Evolutionary conservation across 2,888 invertebrate species (phyloP).

Genomic region (Caenorhabditis afra): DNA sequence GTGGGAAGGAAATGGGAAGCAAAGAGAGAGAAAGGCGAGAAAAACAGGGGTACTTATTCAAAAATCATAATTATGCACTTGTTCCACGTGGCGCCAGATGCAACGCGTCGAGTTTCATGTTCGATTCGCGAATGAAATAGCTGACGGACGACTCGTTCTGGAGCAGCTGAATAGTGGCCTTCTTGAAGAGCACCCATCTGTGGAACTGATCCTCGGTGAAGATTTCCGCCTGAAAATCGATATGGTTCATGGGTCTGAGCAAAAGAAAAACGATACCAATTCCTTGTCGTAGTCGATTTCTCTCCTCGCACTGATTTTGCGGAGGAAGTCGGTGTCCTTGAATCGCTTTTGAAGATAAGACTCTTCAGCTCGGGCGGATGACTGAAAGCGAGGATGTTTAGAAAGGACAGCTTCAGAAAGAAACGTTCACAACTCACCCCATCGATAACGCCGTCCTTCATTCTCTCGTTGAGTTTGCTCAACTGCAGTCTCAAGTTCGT

Average conservation of each 20-base stretch:
- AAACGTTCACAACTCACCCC: conserved; percentile 49
- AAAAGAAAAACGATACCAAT: conserved; percentile 50
- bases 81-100: conserved; percentile 59
- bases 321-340: conserved; percentile 60
- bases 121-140: conserved; percentile 62
- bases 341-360: conserved; percentile 58
- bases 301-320: conserved; percentile 57
- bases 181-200: conserved; percentile 53
- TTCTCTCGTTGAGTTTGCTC: conserved; percentile 62
- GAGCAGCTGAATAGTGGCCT: conserved; percentile 48
- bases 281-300: conserved; percentile 62
- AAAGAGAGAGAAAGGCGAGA: too few species aligned
- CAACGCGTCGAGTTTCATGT: conserved; percentile 60
- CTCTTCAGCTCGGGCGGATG: conserved; percentile 60
- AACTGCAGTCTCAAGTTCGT: conserved; percentile 66
- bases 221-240: conserved; percentile 47
- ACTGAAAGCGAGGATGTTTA: conserved; percentile 33
- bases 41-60: too few species aligned
- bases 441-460: conserved; percentile 62
- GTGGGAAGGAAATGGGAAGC: too few species aligned
- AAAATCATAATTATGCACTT: conserved; percentile 40
- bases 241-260: not conserved
- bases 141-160: conserved; percentile 60
- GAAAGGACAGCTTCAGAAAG: not conserved
- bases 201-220: conserved; percentile 56